Evolutionary conservation across 1,140 invertebrate species (phyloP).

Genomic region (Atopsyche davidsoni): DNA sequence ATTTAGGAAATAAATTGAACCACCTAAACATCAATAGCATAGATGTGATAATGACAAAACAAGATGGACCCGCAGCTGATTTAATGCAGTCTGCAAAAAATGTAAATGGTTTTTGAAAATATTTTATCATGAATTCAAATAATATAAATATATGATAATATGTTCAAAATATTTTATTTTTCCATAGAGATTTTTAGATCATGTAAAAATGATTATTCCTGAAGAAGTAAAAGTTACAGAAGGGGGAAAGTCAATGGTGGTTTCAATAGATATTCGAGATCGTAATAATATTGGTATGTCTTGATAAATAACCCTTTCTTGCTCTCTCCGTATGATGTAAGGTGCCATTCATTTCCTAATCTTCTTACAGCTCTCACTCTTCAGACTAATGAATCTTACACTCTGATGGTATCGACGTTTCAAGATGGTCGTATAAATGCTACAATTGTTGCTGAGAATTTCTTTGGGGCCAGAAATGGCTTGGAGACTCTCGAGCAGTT

Average conservation of each 20-base stretch:
- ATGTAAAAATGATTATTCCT: slow-evolving; percentile 18
- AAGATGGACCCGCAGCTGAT: slow-evolving; percentile 37
- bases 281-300: slow-evolving; percentile 26
- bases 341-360: neutral
- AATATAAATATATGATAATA: too few species aligned
- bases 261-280: slow-evolving; percentile 34
- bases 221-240: slow-evolving; percentile 10
- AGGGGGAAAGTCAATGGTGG: slow-evolving; percentile 34
- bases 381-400: slow-evolving; percentile 64
- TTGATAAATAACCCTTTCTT: neutral
- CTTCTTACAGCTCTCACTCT: slow-evolving; percentile 41
- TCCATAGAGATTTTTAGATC: slow-evolving; percentile 24
- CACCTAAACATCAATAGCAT: slow-evolving; percentile 57
- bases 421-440: slow-evolving; percentile 50
- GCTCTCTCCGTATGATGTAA: too few species aligned
- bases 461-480: slow-evolving; percentile 69
- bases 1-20: slow-evolving; percentile 52
- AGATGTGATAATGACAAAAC: slow-evolving; percentile 37
- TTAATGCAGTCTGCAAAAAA: slow-evolving; percentile 42
- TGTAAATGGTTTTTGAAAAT: slow-evolving; percentile 34
- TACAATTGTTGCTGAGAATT: slow-evolving; percentile 55
- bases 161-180: slow-evolving; percentile 12
- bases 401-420: slow-evolving; percentile 45
- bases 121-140: too few species aligned
- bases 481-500: slow-evolving; percentile 75